Evolutionary conservation across 2,797 vertebrate genomes (phyloP), one percentile per base, ranked within the genome.

Genomic region (Pipistrellus pipistrellus): DNA sequence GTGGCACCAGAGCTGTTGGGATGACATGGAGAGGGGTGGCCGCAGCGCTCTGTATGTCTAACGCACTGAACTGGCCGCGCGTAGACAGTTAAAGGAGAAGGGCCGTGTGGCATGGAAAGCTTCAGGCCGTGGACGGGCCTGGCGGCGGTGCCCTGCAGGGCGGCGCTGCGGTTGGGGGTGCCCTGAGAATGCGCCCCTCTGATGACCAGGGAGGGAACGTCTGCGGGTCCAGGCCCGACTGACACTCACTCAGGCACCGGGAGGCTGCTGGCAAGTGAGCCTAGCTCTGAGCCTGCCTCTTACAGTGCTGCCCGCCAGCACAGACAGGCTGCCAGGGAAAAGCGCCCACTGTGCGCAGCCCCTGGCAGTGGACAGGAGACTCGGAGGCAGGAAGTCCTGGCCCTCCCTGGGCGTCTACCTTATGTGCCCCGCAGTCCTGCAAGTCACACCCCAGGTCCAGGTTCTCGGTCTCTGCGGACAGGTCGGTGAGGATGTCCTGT

Each of bases 401-500:
- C n/a, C 35, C 30, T 2, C 6, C 44, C 69, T 7, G 14, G 10
- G n/a, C 68, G 92, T 90, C 8, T 91, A 99, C 99, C 99, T 99
- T 99, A 97, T 99, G 99, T 92, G 99, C 99, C 30, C 99, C 99
- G 87, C 99, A 99, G 59, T 99, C 98, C 94, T 99, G 99, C 0
- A 98, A 97, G 73, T 99, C 98, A 1, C 98, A 99, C 35, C 99
- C 99, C 14, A 99, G 96, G 0, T 98, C 98, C 81, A 99, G 96
- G 97, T 98, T 98, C 96, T 99, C 99, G 5, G 99, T 99, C 30
- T 99, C 99, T 0, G 99, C 99, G 0, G 99, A 99, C 82, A 99
- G 98, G 88, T 99, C 99, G 0, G 99, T 99, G 71, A 99, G 98
- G 75, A 98, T 98, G 32, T 99, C 99, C 99, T 99, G 96, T 1